Evolutionary conservation across 2,888 invertebrate genomes (phyloP), one percentile per base, ranked within the genome.

Genomic region (Actias luna): DNA sequence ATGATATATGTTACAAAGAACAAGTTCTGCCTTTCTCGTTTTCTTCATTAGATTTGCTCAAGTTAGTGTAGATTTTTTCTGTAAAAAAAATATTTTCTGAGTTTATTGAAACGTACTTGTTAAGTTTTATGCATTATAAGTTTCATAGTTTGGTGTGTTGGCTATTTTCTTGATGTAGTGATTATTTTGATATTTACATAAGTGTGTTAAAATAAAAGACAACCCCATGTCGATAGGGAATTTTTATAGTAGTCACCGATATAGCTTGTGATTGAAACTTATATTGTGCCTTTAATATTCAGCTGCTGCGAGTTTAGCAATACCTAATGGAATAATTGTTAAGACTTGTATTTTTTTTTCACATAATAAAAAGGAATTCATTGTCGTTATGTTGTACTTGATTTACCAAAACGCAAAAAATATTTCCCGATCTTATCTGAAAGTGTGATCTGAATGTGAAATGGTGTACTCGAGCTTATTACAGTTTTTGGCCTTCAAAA

Each of bases 331-430:
- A 82, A 83, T 84, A 18, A 42, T 42, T 42, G 42, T 42, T 42
- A 42, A 33, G 42, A 18, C 18, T 42, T 83, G 85, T 85, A 74
- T 76, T 76, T 79, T 83, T 84, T 84, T 85, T 89, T 85, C 84
- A 86, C 80, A 63, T 80, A 89, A 87, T 89, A 88, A 89, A 85
- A 80, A 85, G 82, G 85, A 85, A 86, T 90, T 89, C 88, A 89
- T 88, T 90, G 88, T 83, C n/a, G n/a, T 36, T 29, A n/a, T 42
- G 18, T 61, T 61, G 22, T 42, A 55, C 59, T 58, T 58, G 25
- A 14, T 52, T 58, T 55, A 22, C 3, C 36, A 62, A 61, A 1
- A 22, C 22, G 2, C 10, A 1, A 0, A 2, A 16, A 50, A 12
- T 42, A n/a, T 8, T 7, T 33, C n/a, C n/a, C 33, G 2, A 33